These are phyloP conservation scores for Sinocyclocheilus anshuiensis DNA, from an alignment of 2,113 vertebrate species.

Conservation along the genomic window DNA sequence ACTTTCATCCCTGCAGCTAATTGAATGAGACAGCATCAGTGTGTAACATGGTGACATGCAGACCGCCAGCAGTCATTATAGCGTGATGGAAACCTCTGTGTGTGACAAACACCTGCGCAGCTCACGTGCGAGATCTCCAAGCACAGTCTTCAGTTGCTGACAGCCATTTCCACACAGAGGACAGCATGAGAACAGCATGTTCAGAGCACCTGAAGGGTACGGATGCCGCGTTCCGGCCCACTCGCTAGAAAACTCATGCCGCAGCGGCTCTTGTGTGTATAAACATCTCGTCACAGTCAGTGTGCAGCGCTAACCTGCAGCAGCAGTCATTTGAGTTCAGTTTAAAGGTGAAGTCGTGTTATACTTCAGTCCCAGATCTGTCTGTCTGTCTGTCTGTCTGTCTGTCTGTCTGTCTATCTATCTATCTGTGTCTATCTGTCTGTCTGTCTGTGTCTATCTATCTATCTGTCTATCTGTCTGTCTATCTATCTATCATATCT, in stretches of 20 bases:
- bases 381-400: no score
- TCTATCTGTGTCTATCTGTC: no score
- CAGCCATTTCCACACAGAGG: background rate
- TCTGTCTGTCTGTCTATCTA: no score
- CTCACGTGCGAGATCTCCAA: background rate
- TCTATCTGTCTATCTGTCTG: background rate
- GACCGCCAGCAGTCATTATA: constrained; percentile 25
- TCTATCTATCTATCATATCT: background rate
- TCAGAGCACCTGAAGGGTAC: constrained; percentile 11
- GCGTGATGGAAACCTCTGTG: background rate
- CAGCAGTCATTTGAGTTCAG: background rate
- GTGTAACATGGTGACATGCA: constrained; percentile 29
- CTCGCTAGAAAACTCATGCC: background rate
- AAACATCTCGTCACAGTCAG: background rate
- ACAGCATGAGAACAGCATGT: constrained; percentile 16
- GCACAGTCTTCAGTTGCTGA: background rate
- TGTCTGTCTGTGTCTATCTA: no score
- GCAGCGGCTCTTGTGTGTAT: background rate
- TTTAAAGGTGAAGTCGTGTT: background rate
- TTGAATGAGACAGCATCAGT: constrained; percentile 46
- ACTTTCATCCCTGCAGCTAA: constrained; percentile 40
- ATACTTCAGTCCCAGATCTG: background rate
- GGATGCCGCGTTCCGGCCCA: background rate
- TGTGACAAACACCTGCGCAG: background rate
- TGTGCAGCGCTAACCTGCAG: background rate